A percentile compares a stretch with the other conserved stretches of the same genome.
Evolutionary conservation across 2,113 vertebrate genomes (phyloP).

Genomic region (Glareola pratincola): DNA sequence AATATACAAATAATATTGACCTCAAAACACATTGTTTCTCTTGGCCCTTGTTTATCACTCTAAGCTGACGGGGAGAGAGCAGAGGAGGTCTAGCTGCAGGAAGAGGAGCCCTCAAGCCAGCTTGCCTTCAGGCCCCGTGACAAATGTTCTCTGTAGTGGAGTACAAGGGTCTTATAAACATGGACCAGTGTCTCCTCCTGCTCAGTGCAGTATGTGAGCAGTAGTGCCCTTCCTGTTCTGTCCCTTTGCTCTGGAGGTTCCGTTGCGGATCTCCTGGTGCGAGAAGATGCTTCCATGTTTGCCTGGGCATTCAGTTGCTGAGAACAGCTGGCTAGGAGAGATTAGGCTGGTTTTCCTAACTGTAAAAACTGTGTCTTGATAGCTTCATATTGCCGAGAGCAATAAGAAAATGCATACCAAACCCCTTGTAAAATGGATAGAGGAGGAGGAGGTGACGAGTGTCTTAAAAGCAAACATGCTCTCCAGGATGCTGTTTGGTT

Average conservation of each 20-base stretch:
- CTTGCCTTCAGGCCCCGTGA: not conserved
- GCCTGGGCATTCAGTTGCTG: not conserved
- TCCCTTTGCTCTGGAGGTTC: not conserved
- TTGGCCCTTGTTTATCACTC: not conserved
- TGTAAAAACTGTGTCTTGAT: not conserved
- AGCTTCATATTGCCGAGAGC: not conserved
- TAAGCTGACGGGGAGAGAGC: not conserved
- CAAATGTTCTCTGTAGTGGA: not conserved
- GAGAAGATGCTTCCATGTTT: not conserved
- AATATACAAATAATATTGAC: not conserved
- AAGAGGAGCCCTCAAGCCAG: not conserved
- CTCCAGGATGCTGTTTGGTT: not conserved
- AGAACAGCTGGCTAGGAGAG: not conserved
- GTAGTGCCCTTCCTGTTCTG: not conserved
- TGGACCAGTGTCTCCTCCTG: not conserved
- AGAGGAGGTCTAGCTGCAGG: not conserved
- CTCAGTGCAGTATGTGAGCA: not conserved
- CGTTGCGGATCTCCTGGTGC: not conserved
- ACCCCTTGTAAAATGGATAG: not conserved
- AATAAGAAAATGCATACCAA: not conserved
- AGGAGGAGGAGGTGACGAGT: not conserved
- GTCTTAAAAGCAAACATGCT: not conserved
- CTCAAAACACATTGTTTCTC: not conserved
- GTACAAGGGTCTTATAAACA: not conserved
- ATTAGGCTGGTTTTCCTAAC: not conserved